Conservation (phyloP, 1,140 invertebrate genomes). For the Danaus melanippus region DNA sequence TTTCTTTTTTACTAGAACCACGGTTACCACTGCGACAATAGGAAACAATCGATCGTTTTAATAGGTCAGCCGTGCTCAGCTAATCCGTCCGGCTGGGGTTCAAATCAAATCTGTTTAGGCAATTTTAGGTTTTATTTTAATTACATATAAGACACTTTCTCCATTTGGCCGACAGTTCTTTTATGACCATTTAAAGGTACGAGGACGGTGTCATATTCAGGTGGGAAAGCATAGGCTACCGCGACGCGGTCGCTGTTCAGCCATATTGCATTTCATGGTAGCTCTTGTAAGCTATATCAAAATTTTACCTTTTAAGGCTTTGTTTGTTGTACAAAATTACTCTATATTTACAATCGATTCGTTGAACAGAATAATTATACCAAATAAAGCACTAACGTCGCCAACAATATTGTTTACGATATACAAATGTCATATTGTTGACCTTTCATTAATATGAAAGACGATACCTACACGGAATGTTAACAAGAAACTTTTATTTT, state of each 20-base stretch:
- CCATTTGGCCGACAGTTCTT: conserved; percentile 18
- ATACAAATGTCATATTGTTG: neutral
- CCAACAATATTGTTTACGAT: too few relatives aligned
- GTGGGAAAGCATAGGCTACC: conserved; percentile 68
- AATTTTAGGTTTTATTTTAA: conserved; percentile 49
- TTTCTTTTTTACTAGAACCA: conserved; percentile 41
- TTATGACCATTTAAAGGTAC: conserved; percentile 36
- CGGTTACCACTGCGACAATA: conserved; percentile 48
- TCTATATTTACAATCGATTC: neutral
- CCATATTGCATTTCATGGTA: conserved; percentile 58
- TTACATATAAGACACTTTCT: conserved; percentile 35
- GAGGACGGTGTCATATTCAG: conserved; percentile 61
- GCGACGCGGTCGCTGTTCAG: conserved; percentile 57
- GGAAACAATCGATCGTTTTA: conserved; percentile 71
- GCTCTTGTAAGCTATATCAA: conserved; percentile 47
- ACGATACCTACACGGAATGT: neutral
- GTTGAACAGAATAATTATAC: too few relatives aligned
- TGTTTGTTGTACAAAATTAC: conserved; percentile 1
- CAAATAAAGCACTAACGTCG: too few relatives aligned
- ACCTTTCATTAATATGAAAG: neutral
- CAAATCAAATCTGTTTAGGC: conserved; percentile 26
- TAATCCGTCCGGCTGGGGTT: conserved; percentile 59
- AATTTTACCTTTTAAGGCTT: conserved; percentile 20
- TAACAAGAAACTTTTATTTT: conserved; percentile 17
- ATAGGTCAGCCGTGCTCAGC: conserved; percentile 65